Evolutionary conservation across 2,797 vertebrate species (phyloP), one percentile per base, ranked within the genome.

Genomic region (Tinamus major): DNA sequence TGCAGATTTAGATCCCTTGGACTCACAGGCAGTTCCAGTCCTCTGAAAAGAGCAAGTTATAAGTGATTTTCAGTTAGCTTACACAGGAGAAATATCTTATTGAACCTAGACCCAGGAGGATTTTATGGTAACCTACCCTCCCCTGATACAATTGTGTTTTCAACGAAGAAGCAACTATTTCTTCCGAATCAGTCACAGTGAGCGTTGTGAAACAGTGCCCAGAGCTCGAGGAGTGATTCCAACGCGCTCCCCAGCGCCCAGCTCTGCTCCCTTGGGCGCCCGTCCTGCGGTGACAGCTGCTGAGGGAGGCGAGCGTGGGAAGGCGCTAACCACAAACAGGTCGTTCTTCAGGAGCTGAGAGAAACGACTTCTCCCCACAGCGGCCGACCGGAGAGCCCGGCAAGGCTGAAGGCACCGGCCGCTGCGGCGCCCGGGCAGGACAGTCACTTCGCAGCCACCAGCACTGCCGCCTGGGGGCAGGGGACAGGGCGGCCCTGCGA

Each of bases 111-210:
- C 79, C 82, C 31, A 0, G 18, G 88, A 92, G 88, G 17, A 92
- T 86, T 87, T 90, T 55, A 83, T 33, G n/a, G 46, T 55, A 91
- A 87, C 29, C 16, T 81, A 55, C 37, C 67, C 86, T 81, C 31
- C 69, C 49, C 39, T 42, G 31, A 71, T 69, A 87, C 41, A 88
- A 62, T 8, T 63, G 67, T 87, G 85, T 81, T 94, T 88, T 63
- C 79, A 79, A 49, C 16, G 67, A 92, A 83, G 62, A 85, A 94
- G 86, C 74, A 94, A 83, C 82, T 83, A 46, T 53, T 92, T 87
- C 58, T 83, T 93, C 31, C 56, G 75, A 88, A 68, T 80, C 78
- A 48, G 67, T 65, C 63, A 65, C 26, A 44, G 65, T 65, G 51
- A 64, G 64, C 48, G 68, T 29, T 17, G 64, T 78, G 85, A 83